Percentiles rank a stretch among this genome's conserved stretches.
phyloP scores from a whole-genome alignment of 2,888 invertebrate genomes.

The Ecdyonurus torrentis region DNA sequence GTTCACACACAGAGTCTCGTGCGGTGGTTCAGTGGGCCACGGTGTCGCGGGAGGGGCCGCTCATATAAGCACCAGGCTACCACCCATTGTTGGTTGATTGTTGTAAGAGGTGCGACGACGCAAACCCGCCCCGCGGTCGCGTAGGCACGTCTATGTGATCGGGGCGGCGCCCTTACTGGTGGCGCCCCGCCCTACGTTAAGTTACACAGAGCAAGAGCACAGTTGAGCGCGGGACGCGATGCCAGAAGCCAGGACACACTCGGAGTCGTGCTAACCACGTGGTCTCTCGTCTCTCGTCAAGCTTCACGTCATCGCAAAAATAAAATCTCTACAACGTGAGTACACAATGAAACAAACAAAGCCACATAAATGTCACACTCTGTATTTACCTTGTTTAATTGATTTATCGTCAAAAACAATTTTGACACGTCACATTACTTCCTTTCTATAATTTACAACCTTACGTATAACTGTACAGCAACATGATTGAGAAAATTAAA shows the following conservation, averaged over 20 bases:
- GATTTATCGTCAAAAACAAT: too few species aligned
- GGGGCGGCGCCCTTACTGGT: background rate
- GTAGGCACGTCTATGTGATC: background rate
- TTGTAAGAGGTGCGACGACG: background rate
- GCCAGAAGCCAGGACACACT: background rate
- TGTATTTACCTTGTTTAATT: too few species aligned
- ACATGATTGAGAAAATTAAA: too few species aligned
- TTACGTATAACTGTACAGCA: too few species aligned
- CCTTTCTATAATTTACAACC: too few species aligned
- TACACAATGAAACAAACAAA: too few species aligned
- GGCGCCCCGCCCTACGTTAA: background rate
- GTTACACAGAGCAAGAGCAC: background rate
- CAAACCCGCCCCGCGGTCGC: background rate
- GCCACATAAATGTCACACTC: too few species aligned
- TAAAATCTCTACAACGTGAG: too few species aligned
- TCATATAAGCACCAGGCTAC: background rate
- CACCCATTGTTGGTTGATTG: background rate
- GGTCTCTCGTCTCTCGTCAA: too few species aligned
- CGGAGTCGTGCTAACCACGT: background rate
- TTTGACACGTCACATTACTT: too few species aligned
- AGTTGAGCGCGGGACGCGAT: background rate
- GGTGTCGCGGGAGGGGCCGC: background rate
- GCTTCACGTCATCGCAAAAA: too few species aligned
- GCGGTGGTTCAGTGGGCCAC: background rate
- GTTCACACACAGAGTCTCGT: too few species aligned